Percentiles rank a stretch among this genome's conserved stretches.
Evolutionary conservation across 2,888 invertebrate genomes (phyloP).

Genomic region (Monopis laevigella): DNA sequence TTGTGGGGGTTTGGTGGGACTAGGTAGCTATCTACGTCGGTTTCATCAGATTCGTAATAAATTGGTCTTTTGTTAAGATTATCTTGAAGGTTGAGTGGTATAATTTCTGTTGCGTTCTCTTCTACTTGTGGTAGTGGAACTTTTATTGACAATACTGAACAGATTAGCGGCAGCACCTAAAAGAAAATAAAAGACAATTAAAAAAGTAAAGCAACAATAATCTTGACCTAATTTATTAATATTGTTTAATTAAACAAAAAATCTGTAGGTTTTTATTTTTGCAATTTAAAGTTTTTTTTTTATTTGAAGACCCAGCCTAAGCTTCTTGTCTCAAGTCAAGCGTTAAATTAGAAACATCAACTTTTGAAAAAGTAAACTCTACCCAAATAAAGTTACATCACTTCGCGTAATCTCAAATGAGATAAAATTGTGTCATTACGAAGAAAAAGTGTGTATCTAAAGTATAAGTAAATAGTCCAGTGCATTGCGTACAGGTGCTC

Average conservation of each 20-base stretch:
- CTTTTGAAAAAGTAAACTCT: constrained; percentile 7
- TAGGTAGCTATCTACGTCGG: constrained; percentile 38
- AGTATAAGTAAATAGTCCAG: constrained; percentile 2
- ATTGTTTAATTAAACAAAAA: too few relatives aligned
- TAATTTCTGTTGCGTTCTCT: constrained; percentile 24
- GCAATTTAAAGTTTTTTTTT: too few relatives aligned
- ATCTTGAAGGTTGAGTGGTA: constrained; percentile 18
- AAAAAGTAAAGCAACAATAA: neutral
- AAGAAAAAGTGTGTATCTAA: constrained; percentile 29
- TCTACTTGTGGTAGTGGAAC: constrained; percentile 29
- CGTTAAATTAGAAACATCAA: neutral
- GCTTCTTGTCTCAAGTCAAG: neutral
- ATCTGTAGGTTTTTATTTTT: too few relatives aligned
- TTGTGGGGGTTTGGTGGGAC: constrained; percentile 39
- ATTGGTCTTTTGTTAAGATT: constrained; percentile 26
- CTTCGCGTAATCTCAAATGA: constrained; percentile 42
- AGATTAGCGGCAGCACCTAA: constrained; percentile 35
- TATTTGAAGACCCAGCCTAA: too few relatives aligned
- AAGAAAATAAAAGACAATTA: constrained; percentile 22
- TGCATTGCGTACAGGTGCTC: constrained; percentile 4
- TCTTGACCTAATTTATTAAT: too few relatives aligned
- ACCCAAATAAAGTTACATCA: constrained; percentile 28
- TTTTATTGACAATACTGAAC: constrained; percentile 35
- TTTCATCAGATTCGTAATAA: constrained; percentile 36
- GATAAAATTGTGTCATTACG: constrained; percentile 44